Percentiles rank a stretch among this genome's conserved stretches.
phyloP scores from a whole-genome alignment of 2,888 invertebrate species.

The Lottia scabra region DNA sequence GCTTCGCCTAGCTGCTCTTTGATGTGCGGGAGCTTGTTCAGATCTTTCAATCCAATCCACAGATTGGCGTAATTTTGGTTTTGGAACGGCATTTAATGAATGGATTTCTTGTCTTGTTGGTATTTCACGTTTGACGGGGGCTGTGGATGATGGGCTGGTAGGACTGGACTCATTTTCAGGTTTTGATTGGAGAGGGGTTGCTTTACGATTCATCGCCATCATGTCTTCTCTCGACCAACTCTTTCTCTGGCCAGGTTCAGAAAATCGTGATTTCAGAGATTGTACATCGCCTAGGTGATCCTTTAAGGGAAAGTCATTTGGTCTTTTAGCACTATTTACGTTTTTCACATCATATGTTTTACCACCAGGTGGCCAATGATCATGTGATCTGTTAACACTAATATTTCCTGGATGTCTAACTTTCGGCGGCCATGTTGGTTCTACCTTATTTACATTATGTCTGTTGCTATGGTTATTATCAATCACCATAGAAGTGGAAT shows the following conservation, averaged over 20 bases:
- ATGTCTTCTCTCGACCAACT: constrained; percentile 49
- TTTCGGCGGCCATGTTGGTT: neutral
- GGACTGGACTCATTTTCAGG: constrained; percentile 26
- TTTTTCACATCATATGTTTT: neutral
- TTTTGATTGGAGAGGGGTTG: constrained; percentile 48
- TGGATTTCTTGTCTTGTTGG: constrained; percentile 48
- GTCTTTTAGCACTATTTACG: neutral
- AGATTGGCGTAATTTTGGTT: constrained; percentile 40
- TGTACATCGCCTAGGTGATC: neutral
- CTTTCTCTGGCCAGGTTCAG: neutral
- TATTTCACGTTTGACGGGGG: constrained; percentile 37
- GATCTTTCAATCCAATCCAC: constrained; percentile 38
- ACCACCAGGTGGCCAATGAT: neutral
- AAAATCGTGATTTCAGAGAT: neutral
- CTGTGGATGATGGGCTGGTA: constrained; percentile 4
- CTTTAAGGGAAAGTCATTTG: neutral
- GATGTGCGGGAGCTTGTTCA: neutral
- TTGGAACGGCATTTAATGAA: constrained; percentile 58
- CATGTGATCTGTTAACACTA: neutral
- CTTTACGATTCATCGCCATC: constrained; percentile 55
- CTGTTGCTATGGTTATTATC: neutral
- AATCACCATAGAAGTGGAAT: neutral
- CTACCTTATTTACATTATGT: neutral
- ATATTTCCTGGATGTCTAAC: neutral
- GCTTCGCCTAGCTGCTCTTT: constrained; percentile 34